Evolutionary conservation across 2,888 invertebrate genomes (phyloP), one percentile per base, ranked within the genome.

Genomic region (Agriotes lineatus): DNA sequence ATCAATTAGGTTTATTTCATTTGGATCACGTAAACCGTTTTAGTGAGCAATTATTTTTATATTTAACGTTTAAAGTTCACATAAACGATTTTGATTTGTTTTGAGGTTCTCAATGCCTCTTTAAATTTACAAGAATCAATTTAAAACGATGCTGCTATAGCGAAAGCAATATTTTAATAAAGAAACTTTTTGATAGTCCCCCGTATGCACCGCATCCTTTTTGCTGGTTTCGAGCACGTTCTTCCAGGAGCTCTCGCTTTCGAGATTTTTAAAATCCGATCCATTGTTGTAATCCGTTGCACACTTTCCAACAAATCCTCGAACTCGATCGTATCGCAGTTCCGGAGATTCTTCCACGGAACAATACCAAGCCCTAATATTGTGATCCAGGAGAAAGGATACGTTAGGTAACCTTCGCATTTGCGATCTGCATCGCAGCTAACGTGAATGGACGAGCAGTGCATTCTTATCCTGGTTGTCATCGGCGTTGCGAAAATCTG

Each of bases 321-420:
- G 22, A 54, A 57, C 58, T 44, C 16, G 66, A 66, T 66, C 19
- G 42, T 66, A 66, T 66, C 66, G 45, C 35, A 42, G 59, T 66
- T 66, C 66, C 66, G 58, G 66, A 59, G 58, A 66, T 66, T 66
- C 66, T 66, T 60, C 7, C 42, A 35, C 30, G 42, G 52, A 60
- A 66, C 66, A 66, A 66, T 66, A 42, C 59, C 59, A n/a, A 59
- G 39, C 66, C 66, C 59, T 30, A 64, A 58, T 57, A 45, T 18
- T 61, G 22, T 39, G 30, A 25, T 39, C 45, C 58, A 20, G 52
- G 66, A 66, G 66, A 66, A 60, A 66, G 59, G 59, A 60, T 52
- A 45, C 52, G 44, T 64, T 64, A 64, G 10, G 42, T 25, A 66
- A 66, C 59, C 66, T 66, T 66, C 52, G 33, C 59, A 59, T 59